Conservation (phyloP, 2,888 invertebrate genomes). For the Apamea crenata region DNA sequence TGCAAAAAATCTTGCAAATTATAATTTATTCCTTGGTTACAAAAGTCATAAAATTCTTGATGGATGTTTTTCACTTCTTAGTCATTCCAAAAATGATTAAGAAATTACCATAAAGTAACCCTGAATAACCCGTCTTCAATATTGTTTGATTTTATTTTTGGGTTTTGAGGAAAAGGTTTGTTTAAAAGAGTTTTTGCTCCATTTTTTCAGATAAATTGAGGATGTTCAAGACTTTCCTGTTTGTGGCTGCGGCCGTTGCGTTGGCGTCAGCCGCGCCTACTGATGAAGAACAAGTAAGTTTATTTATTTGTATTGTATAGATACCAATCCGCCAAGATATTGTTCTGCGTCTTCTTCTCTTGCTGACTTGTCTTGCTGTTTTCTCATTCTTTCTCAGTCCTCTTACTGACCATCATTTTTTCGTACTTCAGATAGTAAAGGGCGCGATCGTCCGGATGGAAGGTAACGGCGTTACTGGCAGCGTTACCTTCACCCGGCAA, state of each 20-base stretch:
- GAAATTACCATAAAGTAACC: neutral
- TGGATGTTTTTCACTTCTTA: too few species aligned
- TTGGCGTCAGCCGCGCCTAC: slow-evolving; percentile 49
- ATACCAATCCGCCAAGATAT: neutral
- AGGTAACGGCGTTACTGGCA: slow-evolving; percentile 76
- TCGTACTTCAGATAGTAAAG: slow-evolving; percentile 60
- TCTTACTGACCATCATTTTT: neutral
- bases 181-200: neutral
- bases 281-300: slow-evolving; percentile 54
- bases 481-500: slow-evolving; percentile 89
- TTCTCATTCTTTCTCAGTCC: neutral
- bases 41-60: neutral
- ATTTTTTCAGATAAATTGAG: slow-evolving; percentile 64
- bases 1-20: neutral
- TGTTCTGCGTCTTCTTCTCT: neutral
- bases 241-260: slow-evolving; percentile 60
- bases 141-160: neutral
- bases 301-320: neutral
- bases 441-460: slow-evolving; percentile 75
- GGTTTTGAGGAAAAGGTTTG: neutral
- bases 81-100: too few species aligned
- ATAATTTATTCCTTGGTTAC: neutral
- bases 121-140: neutral
- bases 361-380: neutral
- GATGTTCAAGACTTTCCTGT: slow-evolving; percentile 68